Conservation (phyloP, 1,140 invertebrate species). For the Lamellibrachia luymesi region DNA sequence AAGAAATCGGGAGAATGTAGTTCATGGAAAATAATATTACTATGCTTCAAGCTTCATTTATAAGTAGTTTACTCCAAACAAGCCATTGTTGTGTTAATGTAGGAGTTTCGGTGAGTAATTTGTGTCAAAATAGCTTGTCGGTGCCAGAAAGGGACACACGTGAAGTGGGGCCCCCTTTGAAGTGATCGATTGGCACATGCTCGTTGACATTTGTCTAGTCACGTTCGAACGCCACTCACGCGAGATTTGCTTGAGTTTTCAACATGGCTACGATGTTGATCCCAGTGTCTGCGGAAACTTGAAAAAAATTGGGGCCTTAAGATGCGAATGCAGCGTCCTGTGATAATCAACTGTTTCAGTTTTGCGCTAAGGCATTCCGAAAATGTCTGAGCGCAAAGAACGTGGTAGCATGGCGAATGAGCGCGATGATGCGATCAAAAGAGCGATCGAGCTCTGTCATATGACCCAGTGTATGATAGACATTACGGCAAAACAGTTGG, state of each 20-base stretch:
- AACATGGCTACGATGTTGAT: slow-evolving; percentile 18
- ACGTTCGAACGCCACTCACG: neutral
- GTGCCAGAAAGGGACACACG: neutral
- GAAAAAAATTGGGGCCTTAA: slow-evolving; percentile 12
- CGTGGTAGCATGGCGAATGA: neutral
- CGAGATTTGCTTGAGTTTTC: slow-evolving; percentile 7
- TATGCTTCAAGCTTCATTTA: too few species aligned
- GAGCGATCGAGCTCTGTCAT: slow-evolving; percentile 50
- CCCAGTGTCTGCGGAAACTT: slow-evolving; percentile 3
- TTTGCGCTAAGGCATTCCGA: slow-evolving; percentile 41
- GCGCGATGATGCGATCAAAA: slow-evolving; percentile 41
- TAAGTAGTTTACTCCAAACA: too few species aligned
- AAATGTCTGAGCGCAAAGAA: slow-evolving; percentile 30
- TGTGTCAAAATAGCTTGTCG: too few species aligned
- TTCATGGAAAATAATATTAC: too few species aligned
- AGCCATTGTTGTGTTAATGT: too few species aligned
- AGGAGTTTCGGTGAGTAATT: too few species aligned
- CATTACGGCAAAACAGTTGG: slow-evolving; percentile 85
- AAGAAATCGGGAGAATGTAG: too few species aligned
- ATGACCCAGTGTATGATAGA: slow-evolving; percentile 88
- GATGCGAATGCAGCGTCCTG: neutral
- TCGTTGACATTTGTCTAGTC: neutral
- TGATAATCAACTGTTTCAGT: slow-evolving; percentile 11
- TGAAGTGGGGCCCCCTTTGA: neutral
- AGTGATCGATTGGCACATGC: neutral